Base-by-base conservation (phyloP, 1,140 invertebrate genomes). In the Armadillidium nasatum region DNA sequence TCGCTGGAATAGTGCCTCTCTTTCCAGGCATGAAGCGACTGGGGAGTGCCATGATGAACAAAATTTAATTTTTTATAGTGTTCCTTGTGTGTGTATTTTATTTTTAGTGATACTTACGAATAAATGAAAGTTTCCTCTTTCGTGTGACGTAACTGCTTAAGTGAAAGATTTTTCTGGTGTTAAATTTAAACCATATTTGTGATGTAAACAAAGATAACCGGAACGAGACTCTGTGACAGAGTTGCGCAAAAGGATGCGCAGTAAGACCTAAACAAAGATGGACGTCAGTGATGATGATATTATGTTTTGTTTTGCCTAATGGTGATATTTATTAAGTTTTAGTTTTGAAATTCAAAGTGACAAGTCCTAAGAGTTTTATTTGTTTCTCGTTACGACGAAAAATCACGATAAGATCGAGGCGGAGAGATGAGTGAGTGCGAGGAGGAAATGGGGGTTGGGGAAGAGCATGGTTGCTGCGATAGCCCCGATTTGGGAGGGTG, bases 351-450 rank as follows among this genome's bases (percentile, higher is more conserved):
- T 71, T 54, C 68, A 67, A 71, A 71, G 66, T 50, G 46, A 50
- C 46, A 9, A 15, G 15, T 50, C 46, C 46, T 50, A 10, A 50
- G 46, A 50, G 46, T 50, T 50, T 10, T 10, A 15, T 50, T 9
- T 50, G 46, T 50, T 9, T 50, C 9, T 10, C 46, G 15, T 9
- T 50, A 15, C 15, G 46, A 50, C 9, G 15, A 50, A 10, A 50
- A 50, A 15, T 50, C 15, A 15, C 46, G 9, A 15, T 10, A 15
- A 10, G 9, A 76, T 73, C 71, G 72, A 74, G 72, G 60, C 43
- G 78, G 72, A 73, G 78, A 77, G 77, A 81, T 81, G 79, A 81
- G 79, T 54, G 79, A 78, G 75, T 75, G 75, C 75, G 79, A 71
- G 73, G 79, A 68, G 43, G 75, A 74, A 46, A 76, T 75, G 76